Conservation (phyloP, 2,888 invertebrate species). For the Xestoiulus laeticollis region DNA sequence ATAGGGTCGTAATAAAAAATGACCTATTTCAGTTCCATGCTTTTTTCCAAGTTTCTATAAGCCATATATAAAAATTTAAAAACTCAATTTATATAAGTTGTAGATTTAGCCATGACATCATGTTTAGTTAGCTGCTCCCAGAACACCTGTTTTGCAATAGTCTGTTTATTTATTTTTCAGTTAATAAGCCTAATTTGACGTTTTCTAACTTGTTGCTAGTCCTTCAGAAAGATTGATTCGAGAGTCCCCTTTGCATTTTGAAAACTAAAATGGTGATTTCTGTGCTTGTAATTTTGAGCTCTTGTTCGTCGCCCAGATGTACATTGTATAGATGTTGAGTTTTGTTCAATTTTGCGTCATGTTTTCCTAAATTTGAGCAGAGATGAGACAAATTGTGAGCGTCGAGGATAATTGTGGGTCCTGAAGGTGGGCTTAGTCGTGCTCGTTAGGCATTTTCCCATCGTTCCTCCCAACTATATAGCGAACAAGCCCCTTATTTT, state of each 20-base stretch:
- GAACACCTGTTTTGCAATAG: too few relatives aligned
- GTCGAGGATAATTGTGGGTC: constrained; percentile 29
- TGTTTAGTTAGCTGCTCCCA: too few relatives aligned
- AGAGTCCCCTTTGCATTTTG: background rate
- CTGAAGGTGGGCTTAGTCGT: constrained; percentile 23
- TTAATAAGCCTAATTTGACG: background rate
- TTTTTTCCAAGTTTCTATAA: too few relatives aligned
- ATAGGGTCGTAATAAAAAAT: too few relatives aligned
- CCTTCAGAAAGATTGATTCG: background rate
- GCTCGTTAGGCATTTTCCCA: constrained; percentile 12
- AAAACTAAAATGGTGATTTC: background rate
- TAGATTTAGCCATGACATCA: too few relatives aligned
- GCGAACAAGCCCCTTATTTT: background rate
- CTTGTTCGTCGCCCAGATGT: background rate
- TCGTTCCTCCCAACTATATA: background rate
- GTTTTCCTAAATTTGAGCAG: constrained; percentile 17
- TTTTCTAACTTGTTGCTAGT: background rate
- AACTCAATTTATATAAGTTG: too few relatives aligned
- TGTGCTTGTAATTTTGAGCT: background rate
- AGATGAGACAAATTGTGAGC: constrained; percentile 25
- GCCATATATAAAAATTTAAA: too few relatives aligned
- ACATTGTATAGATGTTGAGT: background rate
- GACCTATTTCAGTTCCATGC: too few relatives aligned
- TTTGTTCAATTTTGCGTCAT: background rate
- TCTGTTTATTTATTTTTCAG: too few relatives aligned